Base-by-base conservation (phyloP, 2,888 invertebrate genomes). In the Lochmaea crataegi region DNA sequence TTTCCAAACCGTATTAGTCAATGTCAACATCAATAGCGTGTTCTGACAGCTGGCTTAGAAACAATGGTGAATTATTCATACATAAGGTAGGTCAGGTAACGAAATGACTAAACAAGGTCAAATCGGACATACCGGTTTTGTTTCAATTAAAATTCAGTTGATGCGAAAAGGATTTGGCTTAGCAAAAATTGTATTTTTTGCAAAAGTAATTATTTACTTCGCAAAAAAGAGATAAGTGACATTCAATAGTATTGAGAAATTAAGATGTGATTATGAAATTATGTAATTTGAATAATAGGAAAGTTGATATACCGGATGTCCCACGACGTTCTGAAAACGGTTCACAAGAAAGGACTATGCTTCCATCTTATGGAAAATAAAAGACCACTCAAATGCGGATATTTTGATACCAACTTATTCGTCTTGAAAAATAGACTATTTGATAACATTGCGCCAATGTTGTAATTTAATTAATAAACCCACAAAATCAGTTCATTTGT, bases 21-120 rank as follows among this genome's bases (percentile, higher is more conserved):
- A 65, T 42, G 65, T 65, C 45, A 42, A 38, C 45, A 38, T 65
- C 26, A 65, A 42, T 48, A 7, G 48, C 48, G n/a, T n/a, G 16
- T 65, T 22, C 38, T 48, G 42, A 45, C n/a, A 22, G 51, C 53
- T 71, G 58, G 69, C 71, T 67, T 77, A 73, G 75, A 73, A 73
- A 77, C 74, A 72, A 76, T 53, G 66, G 45, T 60, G 53, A 56
- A 57, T 65, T 53, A 58, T 65, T 64, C 67, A 66, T 58, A 60
- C 58, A 68, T 75, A 67, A 67, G 76, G 76, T 75, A 74, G 75
- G 75, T 77, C 76, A 77, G 75, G 71, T 73, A 60, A 66, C 42
- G 60, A 65, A 72, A 72, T 65, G 67, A 71, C 65, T 53, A 58
- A 14, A 48, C 74, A 74, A 74, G 74, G 74, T 74, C 65, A 69